Conservation (phyloP, 2,888 invertebrate genomes). For the Clusia tigrina region DNA sequence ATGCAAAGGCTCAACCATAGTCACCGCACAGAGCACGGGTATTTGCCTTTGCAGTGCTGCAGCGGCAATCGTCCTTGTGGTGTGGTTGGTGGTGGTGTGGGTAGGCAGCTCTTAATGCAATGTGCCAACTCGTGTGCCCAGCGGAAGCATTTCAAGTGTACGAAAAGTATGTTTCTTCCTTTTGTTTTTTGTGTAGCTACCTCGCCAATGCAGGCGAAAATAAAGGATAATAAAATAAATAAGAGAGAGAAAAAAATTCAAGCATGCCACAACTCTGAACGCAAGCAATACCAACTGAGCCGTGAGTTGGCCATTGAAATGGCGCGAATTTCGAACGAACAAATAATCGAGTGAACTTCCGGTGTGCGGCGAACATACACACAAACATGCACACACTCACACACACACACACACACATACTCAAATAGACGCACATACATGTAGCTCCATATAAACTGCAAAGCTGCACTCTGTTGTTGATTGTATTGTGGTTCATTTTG, state of each 20-base stretch:
- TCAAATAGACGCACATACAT: no score
- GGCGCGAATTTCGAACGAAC: slow-evolving; percentile 56
- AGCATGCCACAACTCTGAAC: slow-evolving; percentile 25
- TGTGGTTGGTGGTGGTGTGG: neutral
- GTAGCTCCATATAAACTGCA: no score
- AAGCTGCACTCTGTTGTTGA: neutral
- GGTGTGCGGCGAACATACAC: slow-evolving; percentile 39
- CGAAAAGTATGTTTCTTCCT: neutral
- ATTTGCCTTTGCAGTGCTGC: neutral
- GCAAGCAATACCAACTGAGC: slow-evolving; percentile 36
- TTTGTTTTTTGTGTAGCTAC: neutral
- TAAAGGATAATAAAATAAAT: no score
- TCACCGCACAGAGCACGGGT: slow-evolving; percentile 5
- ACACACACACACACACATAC: slow-evolving; percentile 2
- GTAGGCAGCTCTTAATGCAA: slow-evolving; percentile 3
- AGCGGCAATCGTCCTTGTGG: neutral
- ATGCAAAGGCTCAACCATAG: no score
- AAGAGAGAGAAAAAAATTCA: slow-evolving; percentile 16
- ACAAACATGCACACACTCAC: slow-evolving; percentile 20
- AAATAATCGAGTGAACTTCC: slow-evolving; percentile 59
- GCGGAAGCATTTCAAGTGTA: slow-evolving; percentile 42
- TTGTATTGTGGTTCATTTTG: slow-evolving; percentile 6
- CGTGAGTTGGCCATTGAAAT: slow-evolving; percentile 43
- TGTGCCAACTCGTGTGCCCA: slow-evolving; percentile 18
- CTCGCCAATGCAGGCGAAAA: neutral